Base-by-base conservation (phyloP, 2,888 invertebrate genomes). In the Hemithea aestivaria region DNA sequence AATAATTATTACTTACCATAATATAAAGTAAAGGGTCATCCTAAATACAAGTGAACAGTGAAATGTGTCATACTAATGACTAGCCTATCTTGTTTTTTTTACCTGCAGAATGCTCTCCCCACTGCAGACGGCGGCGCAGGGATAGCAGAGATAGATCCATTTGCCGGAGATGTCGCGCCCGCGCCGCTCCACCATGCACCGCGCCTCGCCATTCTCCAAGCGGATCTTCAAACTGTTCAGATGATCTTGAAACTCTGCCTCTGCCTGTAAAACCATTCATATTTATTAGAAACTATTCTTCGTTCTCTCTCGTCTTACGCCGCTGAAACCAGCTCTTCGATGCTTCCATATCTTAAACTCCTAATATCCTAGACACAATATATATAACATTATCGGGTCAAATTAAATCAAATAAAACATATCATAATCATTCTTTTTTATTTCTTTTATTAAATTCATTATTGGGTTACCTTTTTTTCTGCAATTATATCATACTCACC, bases 141-240 rank as follows among this genome's bases (percentile, higher is more conserved):
- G 85, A 54, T 76, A 88, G 66, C 89, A 89, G 46, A 85, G 56
- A 53, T 88, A 88, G 29, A 79, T 74, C 79, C 84, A 88, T 40
- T 80, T 75, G 43, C 85, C 78, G 6, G 79, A 69, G 5, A 75
- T 58, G 49, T 88, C 85, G 3, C 87, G 74, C 2, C 71, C 73
- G 27, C 74, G 77, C 21, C 87, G 62, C 52, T 88, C 83, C 65
- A 88, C 87, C 76, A 89, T 87, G 37, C 72, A 58, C 21, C 82
- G 73, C 20, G 57, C 47, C 29, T 53, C 66, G 12, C 81, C 89
- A 83, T 89, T 78, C 3, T 87, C 85, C 6, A 84, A 59, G 35
- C 66, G 68, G 56, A 88, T 71, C 74, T 84, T 81, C 66, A 87
- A 73, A 52, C 81, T 83, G 56, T 69, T 70, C 48, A 87, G 53